Percentiles rank a stretch among this genome's conserved stretches.
phyloP scores from a whole-genome alignment of 2,797 vertebrate genomes.

The Hoplostethus mediterraneus region DNA sequence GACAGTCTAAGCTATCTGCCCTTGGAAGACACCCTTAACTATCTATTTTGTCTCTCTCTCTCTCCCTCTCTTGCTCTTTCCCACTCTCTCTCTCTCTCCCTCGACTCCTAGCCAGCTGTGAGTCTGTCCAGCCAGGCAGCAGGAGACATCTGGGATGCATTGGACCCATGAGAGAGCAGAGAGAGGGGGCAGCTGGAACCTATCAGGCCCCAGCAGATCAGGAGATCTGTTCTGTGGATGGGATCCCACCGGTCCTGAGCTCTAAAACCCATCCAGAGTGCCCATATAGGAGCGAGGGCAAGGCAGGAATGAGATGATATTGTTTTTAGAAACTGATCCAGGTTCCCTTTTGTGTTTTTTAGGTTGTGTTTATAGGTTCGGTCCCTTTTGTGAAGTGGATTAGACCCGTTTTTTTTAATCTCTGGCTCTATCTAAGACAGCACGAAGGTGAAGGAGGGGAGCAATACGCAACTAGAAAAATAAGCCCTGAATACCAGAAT shows the following conservation, averaged over 20 bases:
- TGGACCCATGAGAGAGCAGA: slow-evolving; percentile 64
- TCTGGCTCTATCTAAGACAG: neutral
- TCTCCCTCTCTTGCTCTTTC: neutral
- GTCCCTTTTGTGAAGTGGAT: neutral
- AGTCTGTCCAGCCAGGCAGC: slow-evolving; percentile 69
- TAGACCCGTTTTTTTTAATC: slow-evolving; percentile 2
- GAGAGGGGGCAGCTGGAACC: slow-evolving; percentile 67
- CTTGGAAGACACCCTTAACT: slow-evolving; percentile 51
- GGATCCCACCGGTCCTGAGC: slow-evolving; percentile 58
- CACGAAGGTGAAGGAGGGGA: neutral
- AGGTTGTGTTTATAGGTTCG: neutral
- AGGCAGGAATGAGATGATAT: slow-evolving; percentile 5
- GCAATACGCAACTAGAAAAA: slow-evolving; percentile 2
- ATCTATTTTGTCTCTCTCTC: neutral
- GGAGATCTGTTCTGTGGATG: slow-evolving; percentile 62
- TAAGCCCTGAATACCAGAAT: neutral
- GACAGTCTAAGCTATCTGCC: slow-evolving; percentile 37
- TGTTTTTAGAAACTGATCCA: slow-evolving; percentile 18
- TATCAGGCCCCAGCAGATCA: slow-evolving; percentile 56
- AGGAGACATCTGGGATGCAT: slow-evolving; percentile 84
- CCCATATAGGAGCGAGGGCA: slow-evolving; percentile 27
- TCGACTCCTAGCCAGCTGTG: slow-evolving; percentile 65
- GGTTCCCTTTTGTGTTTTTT: neutral
- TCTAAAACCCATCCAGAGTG: slow-evolving; percentile 25
- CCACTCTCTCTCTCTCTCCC: slow-evolving; percentile 23